These are phyloP conservation scores for Pseudococcus longispinus DNA, from an alignment of 2,888 invertebrate species.

Conservation along the genomic window DNA sequence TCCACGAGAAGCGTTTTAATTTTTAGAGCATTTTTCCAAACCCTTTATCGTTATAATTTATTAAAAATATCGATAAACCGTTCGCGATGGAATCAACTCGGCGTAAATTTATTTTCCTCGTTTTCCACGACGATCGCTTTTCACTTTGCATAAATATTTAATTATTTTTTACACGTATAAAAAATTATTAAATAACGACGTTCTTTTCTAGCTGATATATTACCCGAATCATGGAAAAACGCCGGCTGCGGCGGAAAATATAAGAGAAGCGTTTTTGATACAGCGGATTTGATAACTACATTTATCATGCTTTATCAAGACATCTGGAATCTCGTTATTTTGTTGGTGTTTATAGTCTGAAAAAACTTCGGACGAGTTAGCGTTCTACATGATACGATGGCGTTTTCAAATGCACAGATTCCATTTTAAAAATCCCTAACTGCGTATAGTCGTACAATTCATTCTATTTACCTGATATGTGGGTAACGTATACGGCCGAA, in stretches of 20 bases:
- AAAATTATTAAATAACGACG: neutral
- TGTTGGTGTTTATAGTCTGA: neutral
- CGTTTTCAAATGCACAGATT: conserved; percentile 5
- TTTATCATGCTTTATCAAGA: conserved; percentile 39
- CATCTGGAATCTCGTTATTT: conserved; percentile 28
- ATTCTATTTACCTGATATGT: conserved; percentile 17
- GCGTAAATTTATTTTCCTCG: neutral
- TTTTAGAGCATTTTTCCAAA: neutral
- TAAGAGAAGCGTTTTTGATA: conserved; percentile 11
- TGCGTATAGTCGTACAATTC: neutral
- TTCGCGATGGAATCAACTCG: neutral
- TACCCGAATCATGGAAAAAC: neutral
- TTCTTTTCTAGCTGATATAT: too few species aligned
- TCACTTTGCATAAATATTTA: conserved; percentile 24
- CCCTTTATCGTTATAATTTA: conserved; percentile 14
- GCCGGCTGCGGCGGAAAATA: neutral
- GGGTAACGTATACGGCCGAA: neutral
- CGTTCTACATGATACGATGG: conserved; percentile 23
- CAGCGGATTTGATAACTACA: conserved; percentile 25
- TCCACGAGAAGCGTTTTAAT: neutral
- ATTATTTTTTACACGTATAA: conserved; percentile 9
- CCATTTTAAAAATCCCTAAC: neutral
- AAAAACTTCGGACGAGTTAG: neutral
- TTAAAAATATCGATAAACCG: neutral
- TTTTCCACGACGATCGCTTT: neutral